These are phyloP conservation scores for Tilapia sparmanii DNA, from an alignment of 2,113 vertebrate species.

Conservation along the genomic window DNA sequence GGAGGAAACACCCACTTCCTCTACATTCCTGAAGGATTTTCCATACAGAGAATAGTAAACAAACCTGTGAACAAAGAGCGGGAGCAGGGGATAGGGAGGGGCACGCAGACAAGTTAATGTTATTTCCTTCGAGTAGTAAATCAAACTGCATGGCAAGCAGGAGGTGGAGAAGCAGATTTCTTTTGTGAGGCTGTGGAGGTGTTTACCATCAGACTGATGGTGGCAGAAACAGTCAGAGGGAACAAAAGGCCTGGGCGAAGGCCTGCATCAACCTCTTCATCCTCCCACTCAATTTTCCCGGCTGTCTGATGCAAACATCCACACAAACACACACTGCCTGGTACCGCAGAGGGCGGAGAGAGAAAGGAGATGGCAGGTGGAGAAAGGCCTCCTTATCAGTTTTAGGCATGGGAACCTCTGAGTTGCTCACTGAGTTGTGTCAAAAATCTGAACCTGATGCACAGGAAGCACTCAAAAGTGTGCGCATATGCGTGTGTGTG, in stretches of 20 bases:
- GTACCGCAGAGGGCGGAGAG: not conserved
- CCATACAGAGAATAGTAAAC: slow-evolving; percentile 73
- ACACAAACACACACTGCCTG: not conserved
- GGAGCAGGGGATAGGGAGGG: not conserved
- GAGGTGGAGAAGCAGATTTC: not conserved
- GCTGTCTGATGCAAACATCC: not conserved
- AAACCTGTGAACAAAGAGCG: slow-evolving; percentile 59
- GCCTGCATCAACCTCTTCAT: slow-evolving; percentile 12
- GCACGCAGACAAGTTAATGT: slow-evolving; percentile 43
- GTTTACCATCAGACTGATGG: slow-evolving; percentile 34
- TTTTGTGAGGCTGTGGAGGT: slow-evolving; percentile 36
- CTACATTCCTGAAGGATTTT: slow-evolving; percentile 71
- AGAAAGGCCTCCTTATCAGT: slow-evolving; percentile 52
- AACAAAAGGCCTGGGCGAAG: slow-evolving; percentile 43
- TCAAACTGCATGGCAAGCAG: slow-evolving; percentile 40
- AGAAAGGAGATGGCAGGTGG: slow-evolving; percentile 5
- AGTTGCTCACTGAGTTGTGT: slow-evolving; percentile 45
- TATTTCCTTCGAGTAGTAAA: slow-evolving; percentile 69
- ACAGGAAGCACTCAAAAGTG: not conserved
- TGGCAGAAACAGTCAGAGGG: not conserved
- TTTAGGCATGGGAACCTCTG: slow-evolving; percentile 52
- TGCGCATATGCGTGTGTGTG: not conserved
- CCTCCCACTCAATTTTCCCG: not conserved
- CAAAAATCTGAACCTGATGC: slow-evolving; percentile 31
- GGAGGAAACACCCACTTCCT: slow-evolving; percentile 71